Base-by-base conservation (phyloP, 2,797 vertebrate species). In the Fistularia tabacaria region DNA sequence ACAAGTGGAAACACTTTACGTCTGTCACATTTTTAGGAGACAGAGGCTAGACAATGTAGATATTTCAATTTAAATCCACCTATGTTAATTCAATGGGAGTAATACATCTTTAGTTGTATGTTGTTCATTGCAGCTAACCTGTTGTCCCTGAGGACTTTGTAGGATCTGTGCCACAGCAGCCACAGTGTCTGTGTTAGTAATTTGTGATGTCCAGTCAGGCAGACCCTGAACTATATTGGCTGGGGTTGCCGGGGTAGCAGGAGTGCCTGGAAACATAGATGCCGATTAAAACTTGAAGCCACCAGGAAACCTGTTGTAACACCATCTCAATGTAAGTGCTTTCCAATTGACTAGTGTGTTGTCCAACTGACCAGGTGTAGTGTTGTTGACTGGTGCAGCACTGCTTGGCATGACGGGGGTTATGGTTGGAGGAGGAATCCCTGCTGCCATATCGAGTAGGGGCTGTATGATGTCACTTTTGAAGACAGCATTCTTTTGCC, bases 401-500 rank as follows among this genome's bases (percentile, higher is more conserved):
- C 94, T 94, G 66, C 92, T 93, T 74, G 96, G 85, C 68, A 93
- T 84, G 40, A 97, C 91, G 0, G 97, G 96, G 0, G 95, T 98
- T 73, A 95, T 88, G 6, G 92, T 96, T 0, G 96, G 96, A 61
- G 94, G 96, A 37, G 93, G 91, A 54, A 99, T 94, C 53, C 96
- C 97, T 47, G 93, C 96, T 14, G 97, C 97, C 97, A 99, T 98
- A 77, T 99, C 97, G 86, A 99, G 55, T 43, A 99, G 90, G 58
- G 97, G 97, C 76, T 99, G 97, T 74, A 99, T 98, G 83, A 99
- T 98, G 90, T 99, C 97, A 75, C 97, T 99, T 86, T 97, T 99
- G 80, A 99, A 99, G 37, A 99, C 97, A 0, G 91, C 95, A 79
- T 99, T 99, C 88, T 99, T 99, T 87, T 99, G 97, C 97, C 97